phyloP scores from a whole-genome alignment of 2,113 vertebrate species.

The Phodopus roborovskii region DNA sequence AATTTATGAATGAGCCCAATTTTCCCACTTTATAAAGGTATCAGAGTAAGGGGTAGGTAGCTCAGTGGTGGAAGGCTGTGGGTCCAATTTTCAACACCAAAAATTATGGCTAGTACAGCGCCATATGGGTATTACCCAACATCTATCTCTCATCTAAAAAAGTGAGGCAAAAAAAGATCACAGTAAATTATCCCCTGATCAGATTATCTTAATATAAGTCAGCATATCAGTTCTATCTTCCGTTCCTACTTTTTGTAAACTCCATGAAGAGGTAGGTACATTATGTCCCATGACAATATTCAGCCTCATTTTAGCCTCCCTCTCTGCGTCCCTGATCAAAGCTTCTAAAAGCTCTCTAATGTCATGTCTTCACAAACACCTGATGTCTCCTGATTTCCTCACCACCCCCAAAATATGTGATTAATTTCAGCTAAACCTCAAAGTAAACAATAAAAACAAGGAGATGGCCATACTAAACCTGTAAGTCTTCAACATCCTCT shows the following conservation, averaged over 20 bases:
- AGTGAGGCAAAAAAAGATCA: slow-evolving; percentile 22
- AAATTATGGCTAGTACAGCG: not conserved
- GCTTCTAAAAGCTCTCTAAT: slow-evolving; percentile 14
- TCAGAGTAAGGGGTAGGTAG: not conserved
- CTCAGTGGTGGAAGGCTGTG: not conserved
- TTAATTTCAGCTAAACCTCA: slow-evolving; percentile 35
- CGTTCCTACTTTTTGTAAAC: slow-evolving; percentile 12
- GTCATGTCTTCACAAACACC: slow-evolving; percentile 5
- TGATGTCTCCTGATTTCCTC: slow-evolving; percentile 11
- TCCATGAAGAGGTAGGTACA: not conserved
- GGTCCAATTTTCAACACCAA: not conserved
- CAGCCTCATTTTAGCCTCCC: slow-evolving; percentile 22
- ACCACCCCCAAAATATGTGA: not conserved
- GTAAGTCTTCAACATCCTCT: not conserved
- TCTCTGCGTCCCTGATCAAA: slow-evolving; percentile 41
- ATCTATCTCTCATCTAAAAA: slow-evolving; percentile 20
- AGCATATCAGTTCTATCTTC: slow-evolving; percentile 41
- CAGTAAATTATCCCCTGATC: slow-evolving; percentile 18
- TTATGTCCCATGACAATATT: slow-evolving; percentile 33
- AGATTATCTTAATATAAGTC: slow-evolving; percentile 41
- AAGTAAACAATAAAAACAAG: slow-evolving; percentile 3
- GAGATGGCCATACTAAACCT: not conserved
- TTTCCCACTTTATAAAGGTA: slow-evolving; percentile 31
- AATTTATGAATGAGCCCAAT: slow-evolving; percentile 45
- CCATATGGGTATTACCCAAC: slow-evolving; percentile 28